Conservation (phyloP, 2,888 invertebrate genomes). For the Orgyia antiqua region DNA sequence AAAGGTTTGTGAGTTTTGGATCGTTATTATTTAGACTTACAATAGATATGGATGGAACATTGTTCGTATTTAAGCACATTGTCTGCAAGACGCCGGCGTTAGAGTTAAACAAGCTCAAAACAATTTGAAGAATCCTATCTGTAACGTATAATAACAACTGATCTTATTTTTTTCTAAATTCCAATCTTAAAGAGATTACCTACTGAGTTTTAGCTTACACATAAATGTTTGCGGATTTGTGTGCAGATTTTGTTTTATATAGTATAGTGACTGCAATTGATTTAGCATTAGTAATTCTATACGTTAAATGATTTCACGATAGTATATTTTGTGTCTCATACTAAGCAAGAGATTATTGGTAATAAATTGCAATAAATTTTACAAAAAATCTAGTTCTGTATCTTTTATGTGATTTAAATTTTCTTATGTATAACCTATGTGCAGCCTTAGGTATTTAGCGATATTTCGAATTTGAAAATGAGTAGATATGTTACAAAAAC, state of each 20-base stretch:
- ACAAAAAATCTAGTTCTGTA: too few species aligned
- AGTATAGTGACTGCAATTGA: too few species aligned
- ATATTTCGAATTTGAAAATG: too few species aligned
- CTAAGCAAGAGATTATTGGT: too few species aligned
- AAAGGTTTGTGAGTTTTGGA: slow-evolving; percentile 56
- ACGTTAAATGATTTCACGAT: too few species aligned
- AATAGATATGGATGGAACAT: slow-evolving; percentile 43
- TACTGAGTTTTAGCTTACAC: slow-evolving; percentile 5
- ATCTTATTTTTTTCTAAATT: slow-evolving; percentile 13
- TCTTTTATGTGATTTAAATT: too few species aligned
- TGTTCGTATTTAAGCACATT: slow-evolving; percentile 33
- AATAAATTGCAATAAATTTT: too few species aligned
- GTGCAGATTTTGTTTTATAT: slow-evolving; percentile 4
- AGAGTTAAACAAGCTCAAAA: slow-evolving; percentile 19
- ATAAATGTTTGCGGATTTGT: slow-evolving; percentile 5
- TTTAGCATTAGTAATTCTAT: too few species aligned
- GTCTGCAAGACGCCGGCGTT: slow-evolving; percentile 64
- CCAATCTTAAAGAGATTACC: slow-evolving; percentile 7
- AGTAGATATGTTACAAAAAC: too few species aligned
- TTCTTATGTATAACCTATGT: too few species aligned
- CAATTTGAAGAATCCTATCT: slow-evolving; percentile 19
- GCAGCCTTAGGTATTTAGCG: too few species aligned
- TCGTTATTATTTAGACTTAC: slow-evolving; percentile 51
- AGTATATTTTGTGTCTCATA: too few species aligned
- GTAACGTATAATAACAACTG: slow-evolving; percentile 11